These are phyloP conservation scores for Sepiola atlantica DNA, from an alignment of 2,888 invertebrate species.

Conservation along the genomic window DNA sequence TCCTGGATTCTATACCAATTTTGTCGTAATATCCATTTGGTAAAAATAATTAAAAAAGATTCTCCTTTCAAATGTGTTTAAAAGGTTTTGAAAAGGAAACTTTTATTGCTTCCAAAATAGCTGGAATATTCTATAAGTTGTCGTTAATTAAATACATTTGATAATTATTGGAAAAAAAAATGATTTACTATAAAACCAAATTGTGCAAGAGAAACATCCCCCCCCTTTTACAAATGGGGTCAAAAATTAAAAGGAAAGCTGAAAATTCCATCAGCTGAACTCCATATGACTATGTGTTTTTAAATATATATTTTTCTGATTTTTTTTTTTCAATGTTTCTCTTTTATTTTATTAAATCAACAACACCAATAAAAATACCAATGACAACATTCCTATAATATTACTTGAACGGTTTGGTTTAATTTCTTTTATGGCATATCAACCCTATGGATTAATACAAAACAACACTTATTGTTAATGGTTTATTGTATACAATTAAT, in stretches of 20 bases:
- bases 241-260: neutral
- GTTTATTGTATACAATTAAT: too few species aligned
- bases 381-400: too few species aligned
- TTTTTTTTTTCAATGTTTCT: too few species aligned
- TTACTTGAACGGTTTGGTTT: too few species aligned
- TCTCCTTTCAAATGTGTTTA: neutral
- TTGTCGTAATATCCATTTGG: neutral
- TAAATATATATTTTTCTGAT: too few species aligned
- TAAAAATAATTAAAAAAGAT: neutral
- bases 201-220: neutral
- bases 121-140: neutral
- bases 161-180: neutral
- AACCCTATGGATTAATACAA: too few species aligned
- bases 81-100: neutral
- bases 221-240: neutral
- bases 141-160: neutral
- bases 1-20: neutral
- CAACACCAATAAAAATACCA: too few species aligned
- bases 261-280: too few species aligned
- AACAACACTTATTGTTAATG: too few species aligned
- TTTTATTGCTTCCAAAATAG: neutral
- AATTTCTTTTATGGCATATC: too few species aligned
- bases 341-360: too few species aligned
- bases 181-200: neutral
- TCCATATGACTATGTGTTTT: too few species aligned